phyloP scores from a whole-genome alignment of 2,888 invertebrate genomes.

The Trypoxylon attenuatum region DNA sequence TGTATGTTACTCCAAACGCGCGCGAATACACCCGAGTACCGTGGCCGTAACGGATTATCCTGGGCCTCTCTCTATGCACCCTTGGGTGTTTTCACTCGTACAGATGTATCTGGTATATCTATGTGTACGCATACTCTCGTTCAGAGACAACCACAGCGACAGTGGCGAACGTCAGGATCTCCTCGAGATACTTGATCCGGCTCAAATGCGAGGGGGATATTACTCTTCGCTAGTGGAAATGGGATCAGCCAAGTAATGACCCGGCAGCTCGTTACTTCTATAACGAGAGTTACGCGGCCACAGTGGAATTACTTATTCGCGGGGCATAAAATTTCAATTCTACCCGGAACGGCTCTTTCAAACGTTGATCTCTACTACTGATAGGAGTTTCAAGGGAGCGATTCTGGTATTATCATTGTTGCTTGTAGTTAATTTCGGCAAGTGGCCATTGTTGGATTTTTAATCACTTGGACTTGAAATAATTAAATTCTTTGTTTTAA shows the following conservation, averaged over 20 bases:
- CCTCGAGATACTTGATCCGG: constrained; percentile 18
- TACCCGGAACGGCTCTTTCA: not conserved
- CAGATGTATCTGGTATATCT: not conserved
- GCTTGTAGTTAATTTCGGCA: too few species aligned
- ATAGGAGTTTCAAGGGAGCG: too few species aligned
- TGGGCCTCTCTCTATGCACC: too few species aligned
- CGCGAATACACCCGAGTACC: too few species aligned
- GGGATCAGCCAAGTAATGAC: not conserved
- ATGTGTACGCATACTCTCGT: constrained; percentile 7
- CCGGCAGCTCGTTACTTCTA: not conserved
- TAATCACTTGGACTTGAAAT: too few species aligned
- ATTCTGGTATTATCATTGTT: too few species aligned
- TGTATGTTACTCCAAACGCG: not conserved
- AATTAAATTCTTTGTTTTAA: too few species aligned
- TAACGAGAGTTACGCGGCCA: not conserved
- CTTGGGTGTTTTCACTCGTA: too few species aligned
- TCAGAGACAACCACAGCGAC: constrained; percentile 27
- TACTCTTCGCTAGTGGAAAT: not conserved
- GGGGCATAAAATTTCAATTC: not conserved
- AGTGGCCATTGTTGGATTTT: too few species aligned
- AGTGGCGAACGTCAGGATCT: constrained; percentile 22
- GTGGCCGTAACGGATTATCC: too few species aligned
- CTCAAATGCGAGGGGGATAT: constrained; percentile 24
- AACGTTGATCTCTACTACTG: not conserved
- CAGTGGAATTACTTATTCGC: not conserved